Conservation (phyloP, 1,140 invertebrate species). For the Babylonia areolata region DNA sequence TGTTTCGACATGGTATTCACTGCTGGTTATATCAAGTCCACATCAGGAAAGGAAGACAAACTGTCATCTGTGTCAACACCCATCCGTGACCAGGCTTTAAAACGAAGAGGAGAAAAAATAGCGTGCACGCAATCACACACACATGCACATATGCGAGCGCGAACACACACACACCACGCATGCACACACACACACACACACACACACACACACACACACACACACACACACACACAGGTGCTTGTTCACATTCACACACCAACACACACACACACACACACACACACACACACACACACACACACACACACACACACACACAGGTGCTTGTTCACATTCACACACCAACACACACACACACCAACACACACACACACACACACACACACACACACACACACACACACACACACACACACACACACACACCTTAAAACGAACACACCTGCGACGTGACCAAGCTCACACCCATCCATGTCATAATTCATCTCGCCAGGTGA, state of each 20-base stretch:
- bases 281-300: background rate
- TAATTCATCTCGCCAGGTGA: too few species aligned
- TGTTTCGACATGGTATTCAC: too few species aligned
- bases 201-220: background rate
- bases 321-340: too few species aligned
- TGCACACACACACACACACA: too few species aligned
- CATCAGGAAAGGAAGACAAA: background rate
- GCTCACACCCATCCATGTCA: background rate
- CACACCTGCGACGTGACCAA: background rate
- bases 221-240: background rate
- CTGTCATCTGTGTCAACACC: background rate
- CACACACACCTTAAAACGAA: background rate
- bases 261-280: conserved; percentile 16
- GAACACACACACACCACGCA: too few species aligned
- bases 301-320: background rate
- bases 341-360: too few species aligned
- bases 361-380: too few species aligned
- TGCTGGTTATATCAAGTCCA: background rate
- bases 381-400: background rate
- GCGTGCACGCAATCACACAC: background rate
- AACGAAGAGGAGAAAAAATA: background rate
- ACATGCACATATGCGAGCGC: too few species aligned
- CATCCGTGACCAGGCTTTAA: too few species aligned
- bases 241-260: too few species aligned
- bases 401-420: background rate